Conservation (phyloP, 2,113 vertebrate genomes). For the Microcebus jonahi region DNA sequence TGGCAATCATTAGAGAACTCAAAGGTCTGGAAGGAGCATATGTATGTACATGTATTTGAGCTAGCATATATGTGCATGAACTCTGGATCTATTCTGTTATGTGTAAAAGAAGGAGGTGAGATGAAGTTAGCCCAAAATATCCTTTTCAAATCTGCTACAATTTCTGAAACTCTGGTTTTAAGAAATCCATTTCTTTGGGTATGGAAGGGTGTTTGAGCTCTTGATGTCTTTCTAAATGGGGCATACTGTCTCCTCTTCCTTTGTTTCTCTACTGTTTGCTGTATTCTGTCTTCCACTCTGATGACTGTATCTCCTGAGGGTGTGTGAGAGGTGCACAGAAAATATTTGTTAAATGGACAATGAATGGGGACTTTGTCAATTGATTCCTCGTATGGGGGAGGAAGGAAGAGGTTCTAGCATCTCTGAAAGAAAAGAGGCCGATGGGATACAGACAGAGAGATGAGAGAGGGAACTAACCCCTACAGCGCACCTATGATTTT, state of each 20-base stretch:
- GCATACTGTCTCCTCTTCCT: not conserved
- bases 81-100: not conserved
- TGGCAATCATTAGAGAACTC: not conserved
- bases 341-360: not conserved
- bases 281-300: not conserved
- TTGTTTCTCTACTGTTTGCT: not conserved
- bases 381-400: not conserved
- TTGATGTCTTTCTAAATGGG: not conserved
- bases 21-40: not conserved
- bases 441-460: not conserved
- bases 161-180: not conserved
- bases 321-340: not conserved
- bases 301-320: not conserved
- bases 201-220: not conserved
- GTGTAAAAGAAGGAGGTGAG: not conserved
- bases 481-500: not conserved
- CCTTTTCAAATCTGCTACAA: not conserved
- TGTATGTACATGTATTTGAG: not conserved
- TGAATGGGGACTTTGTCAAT: not conserved
- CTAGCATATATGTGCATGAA: rapidly evolving
- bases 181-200: not conserved
- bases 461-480: not conserved
- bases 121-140: not conserved
- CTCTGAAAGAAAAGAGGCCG: slow-evolving; percentile 19
- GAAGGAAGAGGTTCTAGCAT: not conserved